phyloP scores from a whole-genome alignment of 1,140 invertebrate species.

The Micrasema minimum region DNA sequence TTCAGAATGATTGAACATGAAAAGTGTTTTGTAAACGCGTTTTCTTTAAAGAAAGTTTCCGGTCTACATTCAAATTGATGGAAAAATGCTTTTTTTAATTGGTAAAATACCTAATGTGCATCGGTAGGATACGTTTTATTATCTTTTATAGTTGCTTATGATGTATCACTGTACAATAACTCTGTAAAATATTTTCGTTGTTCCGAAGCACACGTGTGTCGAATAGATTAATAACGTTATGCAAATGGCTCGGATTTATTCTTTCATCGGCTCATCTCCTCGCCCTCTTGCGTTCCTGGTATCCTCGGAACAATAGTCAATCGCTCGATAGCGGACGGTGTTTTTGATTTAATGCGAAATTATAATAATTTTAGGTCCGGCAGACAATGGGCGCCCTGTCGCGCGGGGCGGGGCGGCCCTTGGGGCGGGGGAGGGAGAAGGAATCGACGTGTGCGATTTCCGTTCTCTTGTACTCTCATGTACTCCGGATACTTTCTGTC shows the following conservation, averaged over 20 bases:
- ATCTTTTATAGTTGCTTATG: no score
- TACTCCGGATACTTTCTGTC: constrained; percentile 24
- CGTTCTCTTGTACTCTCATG: constrained; percentile 16
- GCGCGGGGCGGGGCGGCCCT: constrained; percentile 46
- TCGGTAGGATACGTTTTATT: no score
- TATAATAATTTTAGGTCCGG: constrained; percentile 52
- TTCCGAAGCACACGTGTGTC: constrained; percentile 15
- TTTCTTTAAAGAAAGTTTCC: no score
- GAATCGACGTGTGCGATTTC: constrained; percentile 37
- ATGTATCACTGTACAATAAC: no score
- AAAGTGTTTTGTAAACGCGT: no score
- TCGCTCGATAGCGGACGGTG: constrained; percentile 42
- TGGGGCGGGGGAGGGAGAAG: constrained; percentile 1
- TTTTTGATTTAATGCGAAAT: constrained; percentile 54
- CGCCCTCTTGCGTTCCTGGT: constrained; percentile 22
- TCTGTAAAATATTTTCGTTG: neutral
- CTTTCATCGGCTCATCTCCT: constrained; percentile 28
- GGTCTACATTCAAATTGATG: no score
- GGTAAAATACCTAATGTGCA: no score
- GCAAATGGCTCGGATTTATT: constrained; percentile 31
- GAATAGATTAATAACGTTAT: constrained; percentile 32
- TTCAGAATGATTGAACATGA: no score
- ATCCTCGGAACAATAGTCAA: constrained; percentile 48
- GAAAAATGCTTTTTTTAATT: no score
- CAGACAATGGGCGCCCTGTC: constrained; percentile 49